phyloP scores from a whole-genome alignment of 35 echinoderm and acorn worm species.

The Amphiura filiformis region DNA sequence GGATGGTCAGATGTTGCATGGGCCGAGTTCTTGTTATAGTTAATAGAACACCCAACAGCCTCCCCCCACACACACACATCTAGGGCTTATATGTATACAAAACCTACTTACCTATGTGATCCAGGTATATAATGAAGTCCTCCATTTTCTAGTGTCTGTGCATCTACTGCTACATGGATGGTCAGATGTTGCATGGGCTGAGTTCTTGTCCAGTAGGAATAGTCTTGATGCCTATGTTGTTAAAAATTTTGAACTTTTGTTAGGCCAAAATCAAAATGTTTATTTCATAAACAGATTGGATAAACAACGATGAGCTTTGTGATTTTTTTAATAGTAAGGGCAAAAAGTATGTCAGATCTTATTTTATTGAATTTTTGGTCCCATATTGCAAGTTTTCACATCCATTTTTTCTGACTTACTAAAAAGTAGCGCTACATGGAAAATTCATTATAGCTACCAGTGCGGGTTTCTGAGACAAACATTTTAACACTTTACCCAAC shows the following conservation, averaged over 20 bases:
- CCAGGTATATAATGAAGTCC: constrained; percentile 40
- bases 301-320: neutral
- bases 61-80: too few relatives aligned
- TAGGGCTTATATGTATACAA: too few relatives aligned
- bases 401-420: neutral
- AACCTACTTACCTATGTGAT: constrained; percentile 26
- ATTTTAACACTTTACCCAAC: too few relatives aligned
- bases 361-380: too few relatives aligned
- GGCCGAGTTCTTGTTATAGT: constrained; percentile 28
- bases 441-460: too few relatives aligned
- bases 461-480: too few relatives aligned
- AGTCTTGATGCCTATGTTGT: constrained; percentile 38
- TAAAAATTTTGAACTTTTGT: too few relatives aligned
- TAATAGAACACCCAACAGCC: neutral
- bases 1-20: constrained; percentile 43
- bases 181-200: constrained; percentile 48
- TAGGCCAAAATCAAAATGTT: too few relatives aligned
- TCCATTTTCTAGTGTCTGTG: constrained; percentile 52
- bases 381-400: too few relatives aligned
- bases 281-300: too few relatives aligned
- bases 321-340: neutral
- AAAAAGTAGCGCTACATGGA: too few relatives aligned
- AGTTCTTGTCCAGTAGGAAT: constrained; percentile 55
- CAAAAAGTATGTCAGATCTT: neutral
- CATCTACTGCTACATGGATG: constrained; percentile 39